These are phyloP conservation scores for Ctenosaura bakeri DNA, from an alignment of 2,797 vertebrate genomes.

Conservation along the genomic window DNA sequence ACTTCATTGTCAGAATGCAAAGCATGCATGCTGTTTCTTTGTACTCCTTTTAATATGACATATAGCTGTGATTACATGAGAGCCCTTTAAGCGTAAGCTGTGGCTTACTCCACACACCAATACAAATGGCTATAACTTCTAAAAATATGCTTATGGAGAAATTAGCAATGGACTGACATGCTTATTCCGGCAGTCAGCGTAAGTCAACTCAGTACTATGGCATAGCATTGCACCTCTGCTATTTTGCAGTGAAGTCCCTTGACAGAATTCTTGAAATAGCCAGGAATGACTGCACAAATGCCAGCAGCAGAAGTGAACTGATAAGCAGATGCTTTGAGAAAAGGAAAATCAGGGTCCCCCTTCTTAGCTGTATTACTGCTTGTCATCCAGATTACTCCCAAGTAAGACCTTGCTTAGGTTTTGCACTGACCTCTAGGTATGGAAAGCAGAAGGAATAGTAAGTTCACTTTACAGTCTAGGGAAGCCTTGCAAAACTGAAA, in stretches of 20 bases:
- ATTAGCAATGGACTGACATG: slow-evolving; percentile 65
- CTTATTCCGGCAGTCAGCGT: slow-evolving; percentile 51
- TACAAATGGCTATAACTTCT: slow-evolving; percentile 72
- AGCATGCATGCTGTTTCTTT: slow-evolving; percentile 67
- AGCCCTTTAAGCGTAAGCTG: slow-evolving; percentile 62
- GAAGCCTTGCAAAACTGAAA: slow-evolving; percentile 84
- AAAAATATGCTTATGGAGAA: slow-evolving; percentile 78
- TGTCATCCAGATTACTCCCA: slow-evolving; percentile 41
- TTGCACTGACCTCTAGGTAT: slow-evolving; percentile 82
- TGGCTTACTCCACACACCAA: slow-evolving; percentile 69
- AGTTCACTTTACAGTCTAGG: slow-evolving; percentile 85
- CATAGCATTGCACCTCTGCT: slow-evolving; percentile 66
- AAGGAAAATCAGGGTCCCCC: slow-evolving; percentile 38
- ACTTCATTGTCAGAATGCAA: slow-evolving; percentile 57
- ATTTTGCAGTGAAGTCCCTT: slow-evolving; percentile 64
- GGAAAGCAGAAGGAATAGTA: slow-evolving; percentile 83
- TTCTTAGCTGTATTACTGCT: slow-evolving; percentile 29
- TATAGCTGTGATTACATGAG: slow-evolving; percentile 63
- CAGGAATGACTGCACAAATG: slow-evolving; percentile 50
- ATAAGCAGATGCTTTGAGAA: slow-evolving; percentile 14
- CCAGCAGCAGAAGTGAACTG: neutral
- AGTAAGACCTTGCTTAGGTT: slow-evolving; percentile 60
- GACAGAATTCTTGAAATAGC: slow-evolving; percentile 66
- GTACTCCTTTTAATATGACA: slow-evolving; percentile 61
- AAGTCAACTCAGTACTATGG: slow-evolving; percentile 53